Evolutionary conservation across 23 tunicate genomes (phyloP), one percentile per base, ranked within the genome.

Genomic region (Ciona savignyi): DNA sequence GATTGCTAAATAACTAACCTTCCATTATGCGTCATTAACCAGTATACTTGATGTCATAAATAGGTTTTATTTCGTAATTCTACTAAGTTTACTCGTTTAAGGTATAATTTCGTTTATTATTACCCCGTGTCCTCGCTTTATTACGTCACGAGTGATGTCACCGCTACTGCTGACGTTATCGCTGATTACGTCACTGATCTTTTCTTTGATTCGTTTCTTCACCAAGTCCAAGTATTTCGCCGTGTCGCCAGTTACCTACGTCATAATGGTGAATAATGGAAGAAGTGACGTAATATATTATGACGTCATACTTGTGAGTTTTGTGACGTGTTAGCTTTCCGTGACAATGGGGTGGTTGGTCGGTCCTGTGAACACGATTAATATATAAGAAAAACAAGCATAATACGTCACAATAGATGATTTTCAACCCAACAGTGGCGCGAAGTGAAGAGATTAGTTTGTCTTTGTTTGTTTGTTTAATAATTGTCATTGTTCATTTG

Each of bases 111-210:
- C 56, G 15, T 42, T 42, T 42, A 42, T 42, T 42, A 15, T 42
- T 42, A 42, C 56, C 56, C 15, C 56, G 56, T 42, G 9, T 9
- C 56, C 56, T 6, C 11, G 56, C 77, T 51, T 60, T 42, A 20
- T 51, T 48, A 77, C 72, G 81, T 77, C 72, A 66, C 65, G 67
- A 19, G 2, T 69, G 30, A 29, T 35, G 33, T 77, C 81, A 19
- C 81, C 81, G 29, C 70, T 51, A 49, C 63, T 66, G 65, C 42
- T 77, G 81, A 65, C 81, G 81, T 77, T 70, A 65, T 77, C 31
- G 30, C 28, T 27, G 64, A 56, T 27, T 21, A 65, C 63, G 32
- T 60, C 78, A 21, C 34, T 66, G 2, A 66, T 51, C 28, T 66
- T 77, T 65, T 77, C 81, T 65, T 66, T 63, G 2, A 77, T 25